Base-by-base conservation (phyloP, 2,113 vertebrate species). In the Thalassarche chlororhynchos region DNA sequence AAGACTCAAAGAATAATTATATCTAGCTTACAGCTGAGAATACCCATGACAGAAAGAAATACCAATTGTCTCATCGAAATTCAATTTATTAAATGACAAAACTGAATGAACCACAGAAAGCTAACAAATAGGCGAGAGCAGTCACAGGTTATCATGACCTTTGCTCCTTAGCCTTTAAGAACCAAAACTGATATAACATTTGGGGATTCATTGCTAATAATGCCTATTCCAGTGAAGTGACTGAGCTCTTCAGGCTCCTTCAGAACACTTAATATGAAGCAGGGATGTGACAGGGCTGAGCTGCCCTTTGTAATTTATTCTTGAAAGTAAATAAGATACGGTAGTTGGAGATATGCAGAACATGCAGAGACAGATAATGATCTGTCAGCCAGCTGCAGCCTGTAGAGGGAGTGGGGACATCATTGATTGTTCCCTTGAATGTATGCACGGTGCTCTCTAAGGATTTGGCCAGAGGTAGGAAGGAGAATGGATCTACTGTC, bases 221-320 rank as follows among this genome's bases (percentile, higher is more conserved):
- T 34, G 8, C 26, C 57, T 90, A 44, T 88, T 93, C 47, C 38
- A 87, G 23, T 36, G n/a, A 87, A 86, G n/a, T 19, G 19, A 57
- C 20, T 82, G 34, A 91, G 46, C 25, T 92, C 60, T 97, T 46
- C 13, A 55, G 24, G 12, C 46, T 84, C 24, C 71, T 84, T 86
- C 40, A 68, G 86, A 96, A 70, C 36, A 84, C 36, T 70, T 54
- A 84, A 49, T 65, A 46, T 31, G 71, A 90, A 90, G 42, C 21
- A 90, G 0, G 5, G n/a, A 74, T 79, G 28, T 82, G 66, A 70
- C 52, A 94, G 31, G 12, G 31, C 21, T 90, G 54, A 89, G 40
- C n/a, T 81, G 20, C 40, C 42, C 57, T 75, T 78, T 84, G 24
- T 58, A 81, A 94, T 94, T 79, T 91, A 81, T 81, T 82, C 34